Evolutionary conservation across 2,797 vertebrate species (phyloP), one percentile per base, ranked within the genome.

Genomic region (Phaenicophaeus curvirostris): DNA sequence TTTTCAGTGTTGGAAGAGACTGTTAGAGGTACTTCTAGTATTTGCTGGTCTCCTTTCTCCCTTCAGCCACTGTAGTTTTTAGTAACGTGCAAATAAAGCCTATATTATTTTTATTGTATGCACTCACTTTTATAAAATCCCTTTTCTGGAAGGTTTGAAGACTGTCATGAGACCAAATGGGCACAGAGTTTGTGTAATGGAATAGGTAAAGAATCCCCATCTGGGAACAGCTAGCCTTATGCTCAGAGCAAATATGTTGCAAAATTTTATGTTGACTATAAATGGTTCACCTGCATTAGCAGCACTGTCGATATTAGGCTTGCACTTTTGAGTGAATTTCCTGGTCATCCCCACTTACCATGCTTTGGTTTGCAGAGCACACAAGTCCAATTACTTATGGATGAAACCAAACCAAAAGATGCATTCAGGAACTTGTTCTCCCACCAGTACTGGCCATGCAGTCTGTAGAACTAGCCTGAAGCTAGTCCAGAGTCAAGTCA

Each of bases 41-140:
- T 82, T 54, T 76, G 44, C 31, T 89, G 85, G 55, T 35, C 42
- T 83, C 28, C 54, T 78, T 81, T 95, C 41, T 95, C 95, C 41
- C 55, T 39, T 50, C 33, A 72, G 5, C 15, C 25, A 17, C 54
- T 50, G 15, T 27, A 71, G 53, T 84, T 95, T 51, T 50, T 51
- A 68, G 48, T 53, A 61, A 35, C 50, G 23, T 44, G 53, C 62
- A 77, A 54, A 42, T 28, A 42, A 54, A 72, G 8, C 20, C 25
- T 17, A 3, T 65, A 25, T 37, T 15, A 55, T 88, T 84, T 55
- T 82, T 54, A 31, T 14, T n/a, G 15, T 62, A 42, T 82, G 24
- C 15, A 69, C 33, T 53, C 55, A 37, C 4, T 74, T 87, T 50
- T 65, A 6, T 28, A 58, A n/a, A 44, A 54, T 4, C 14, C 18